Evolutionary conservation across 2,113 vertebrate species (phyloP).

Genomic region (Furnarius figulus): DNA sequence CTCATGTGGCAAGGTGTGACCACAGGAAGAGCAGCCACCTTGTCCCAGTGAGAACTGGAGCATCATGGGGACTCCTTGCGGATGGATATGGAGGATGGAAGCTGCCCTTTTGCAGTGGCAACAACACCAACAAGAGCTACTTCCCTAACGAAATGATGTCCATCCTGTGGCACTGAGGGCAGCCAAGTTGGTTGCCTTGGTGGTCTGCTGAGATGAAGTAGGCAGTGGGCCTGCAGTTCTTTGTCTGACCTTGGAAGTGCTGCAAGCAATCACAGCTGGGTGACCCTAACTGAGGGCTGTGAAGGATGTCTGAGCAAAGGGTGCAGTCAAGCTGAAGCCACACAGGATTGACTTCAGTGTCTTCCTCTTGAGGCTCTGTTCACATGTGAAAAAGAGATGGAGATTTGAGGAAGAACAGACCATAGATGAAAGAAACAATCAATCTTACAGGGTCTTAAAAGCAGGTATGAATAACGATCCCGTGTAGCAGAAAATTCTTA

Average conservation of each 20-base stretch:
- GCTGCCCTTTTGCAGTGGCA: not conserved
- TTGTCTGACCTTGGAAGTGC: not conserved
- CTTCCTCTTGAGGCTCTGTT: not conserved
- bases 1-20: rapidly evolving
- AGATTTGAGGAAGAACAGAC: not conserved
- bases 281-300: rapidly evolving
- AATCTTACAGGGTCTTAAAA: not conserved
- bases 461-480: not conserved
- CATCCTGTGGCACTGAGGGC: not conserved
- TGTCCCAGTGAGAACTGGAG: not conserved
- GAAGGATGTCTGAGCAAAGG: not conserved
- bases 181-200: not conserved
- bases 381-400: not conserved
- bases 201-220: not conserved
- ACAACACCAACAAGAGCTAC: rapidly evolving
- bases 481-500: not conserved
- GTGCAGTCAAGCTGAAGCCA: not conserved
- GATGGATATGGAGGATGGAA: no score
- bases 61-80: not conserved
- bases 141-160: not conserved
- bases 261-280: rapidly evolving
- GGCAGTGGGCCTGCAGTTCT: not conserved
- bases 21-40: not conserved
- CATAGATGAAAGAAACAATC: not conserved
- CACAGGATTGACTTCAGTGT: rapidly evolving